Conservation (phyloP, 1,140 invertebrate species). For the Kradibia gibbosae region DNA sequence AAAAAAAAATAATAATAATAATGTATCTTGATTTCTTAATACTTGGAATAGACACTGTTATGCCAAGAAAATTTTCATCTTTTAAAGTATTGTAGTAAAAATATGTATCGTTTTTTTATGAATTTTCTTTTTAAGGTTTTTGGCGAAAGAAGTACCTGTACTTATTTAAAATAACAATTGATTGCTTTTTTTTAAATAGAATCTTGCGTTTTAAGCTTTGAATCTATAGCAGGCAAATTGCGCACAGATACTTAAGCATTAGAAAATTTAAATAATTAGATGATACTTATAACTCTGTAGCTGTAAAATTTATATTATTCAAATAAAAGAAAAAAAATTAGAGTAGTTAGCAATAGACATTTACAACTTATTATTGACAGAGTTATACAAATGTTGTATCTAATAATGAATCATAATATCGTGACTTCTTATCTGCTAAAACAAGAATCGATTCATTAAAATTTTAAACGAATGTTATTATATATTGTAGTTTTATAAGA, state of each 20-base stretch:
- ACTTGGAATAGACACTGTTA: conserved; percentile 12
- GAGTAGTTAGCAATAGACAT: conserved; percentile 41
- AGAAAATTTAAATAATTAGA: conserved; percentile 30
- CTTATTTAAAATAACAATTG: conserved; percentile 23
- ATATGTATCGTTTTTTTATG: conserved; percentile 23
- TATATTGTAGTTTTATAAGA: conserved; percentile 20
- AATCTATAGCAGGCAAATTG: conserved; percentile 12
- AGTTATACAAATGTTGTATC: conserved; percentile 39
- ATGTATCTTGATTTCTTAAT: conserved; percentile 25
- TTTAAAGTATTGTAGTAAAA: conserved; percentile 26
- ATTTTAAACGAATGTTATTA: conserved; percentile 30
- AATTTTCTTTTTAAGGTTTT: conserved; percentile 31
- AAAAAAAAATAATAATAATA: too few relatives aligned
- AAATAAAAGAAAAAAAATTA: too few relatives aligned
- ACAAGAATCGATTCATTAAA: conserved; percentile 23
- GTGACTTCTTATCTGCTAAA: conserved; percentile 30
- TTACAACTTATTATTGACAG: conserved; percentile 43
- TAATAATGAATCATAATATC: conserved; percentile 39
- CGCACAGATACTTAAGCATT: conserved; percentile 30
- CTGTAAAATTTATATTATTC: conserved; percentile 39
- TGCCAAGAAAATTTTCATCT: conserved; percentile 27
- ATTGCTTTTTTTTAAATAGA: conserved; percentile 24
- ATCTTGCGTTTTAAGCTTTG: conserved; percentile 26
- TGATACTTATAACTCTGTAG: conserved; percentile 31
- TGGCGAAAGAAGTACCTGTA: conserved; percentile 38